Conservation (phyloP, 2,797 vertebrate genomes). For the Decapterus maruadsi region DNA sequence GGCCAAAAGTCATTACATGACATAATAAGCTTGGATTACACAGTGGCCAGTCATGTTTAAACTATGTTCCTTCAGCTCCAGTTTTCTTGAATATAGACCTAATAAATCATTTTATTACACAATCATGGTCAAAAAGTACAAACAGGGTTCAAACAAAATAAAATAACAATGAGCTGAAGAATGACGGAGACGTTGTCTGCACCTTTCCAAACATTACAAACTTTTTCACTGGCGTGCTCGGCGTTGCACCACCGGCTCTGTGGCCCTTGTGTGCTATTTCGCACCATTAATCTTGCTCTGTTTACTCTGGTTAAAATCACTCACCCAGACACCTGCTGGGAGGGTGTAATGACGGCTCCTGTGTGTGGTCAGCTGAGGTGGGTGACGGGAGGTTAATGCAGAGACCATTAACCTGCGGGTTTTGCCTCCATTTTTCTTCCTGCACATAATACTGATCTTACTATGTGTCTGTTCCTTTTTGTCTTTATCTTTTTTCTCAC, state of each 20-base stretch:
- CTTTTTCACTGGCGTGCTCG: conserved; percentile 62
- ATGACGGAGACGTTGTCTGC: conserved; percentile 28
- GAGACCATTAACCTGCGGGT: conserved; percentile 42
- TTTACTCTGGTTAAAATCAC: conserved; percentile 81
- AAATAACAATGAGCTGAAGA: background rate
- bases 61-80: too few relatives aligned
- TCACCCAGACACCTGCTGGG: conserved; percentile 78
- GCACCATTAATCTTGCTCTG: conserved; percentile 81
- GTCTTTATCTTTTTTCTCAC: background rate
- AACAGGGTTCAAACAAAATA: background rate
- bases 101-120: conserved; percentile 22
- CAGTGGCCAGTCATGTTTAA: conserved; percentile 10
- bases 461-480: conserved; percentile 13
- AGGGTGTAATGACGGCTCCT: conserved; percentile 76
- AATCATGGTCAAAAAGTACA: conserved; percentile 10
- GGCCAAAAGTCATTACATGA: background rate
- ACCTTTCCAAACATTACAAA: conserved; percentile 62
- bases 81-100: background rate
- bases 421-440: conserved; percentile 35
- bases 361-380: conserved; percentile 40
- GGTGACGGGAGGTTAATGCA: conserved; percentile 57
- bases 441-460: background rate
- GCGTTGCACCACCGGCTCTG: conserved; percentile 49
- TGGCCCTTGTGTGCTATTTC: conserved; percentile 67
- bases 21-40: background rate